Base-by-base conservation (phyloP, 1,140 invertebrate species). In the Melipona quadrifasciata region DNA sequence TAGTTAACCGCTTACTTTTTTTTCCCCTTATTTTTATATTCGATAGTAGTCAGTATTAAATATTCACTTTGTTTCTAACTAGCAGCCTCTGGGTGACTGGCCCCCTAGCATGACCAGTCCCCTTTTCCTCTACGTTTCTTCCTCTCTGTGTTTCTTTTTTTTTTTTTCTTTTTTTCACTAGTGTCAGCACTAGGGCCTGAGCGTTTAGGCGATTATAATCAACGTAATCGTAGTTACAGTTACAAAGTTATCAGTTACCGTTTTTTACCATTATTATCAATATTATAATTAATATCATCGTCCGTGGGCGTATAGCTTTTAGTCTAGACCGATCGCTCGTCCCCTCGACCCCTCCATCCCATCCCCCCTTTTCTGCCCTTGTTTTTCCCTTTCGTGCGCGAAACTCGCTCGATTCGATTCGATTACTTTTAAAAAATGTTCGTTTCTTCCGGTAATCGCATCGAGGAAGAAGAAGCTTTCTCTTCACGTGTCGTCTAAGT, bases 71-170 rank as follows among this genome's bases (percentile, higher is more conserved):
- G 84, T 92, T 87, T 93, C 91, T 94, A 94, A 92, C 92, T 94
- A 94, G 93, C 91, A 94, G 93, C 93, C 93, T 94, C 90, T 86
- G 81, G 39, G 88, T 91, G 92, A 94, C 92, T 94, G 94, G 92
- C 92, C 89, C 74, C 39, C 39, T 47, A 47, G 31, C 31, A 88
- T 91, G 92, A 34, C 92, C 93, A 94, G 93, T 92, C 92, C 39
- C 39, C 8, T 12, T 81, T 51, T 73, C 72, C 27, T 78, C 47
- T 75, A 65, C 3, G 39, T 31, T 68, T 57, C 57, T 67, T 14
- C n/a, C 17, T 53, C 39, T 47, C 24, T 51, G 75, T 77, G 47
- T 80, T 39, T n/a, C 53, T 53, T 17, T 39, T 39, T 47, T 47
- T 47, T 47, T 6, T 47, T 47, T 47, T 8, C 6, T 47, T 8